These are phyloP conservation scores for Chouioia cunea DNA, from an alignment of 2,888 invertebrate genomes.

Conservation along the genomic window DNA sequence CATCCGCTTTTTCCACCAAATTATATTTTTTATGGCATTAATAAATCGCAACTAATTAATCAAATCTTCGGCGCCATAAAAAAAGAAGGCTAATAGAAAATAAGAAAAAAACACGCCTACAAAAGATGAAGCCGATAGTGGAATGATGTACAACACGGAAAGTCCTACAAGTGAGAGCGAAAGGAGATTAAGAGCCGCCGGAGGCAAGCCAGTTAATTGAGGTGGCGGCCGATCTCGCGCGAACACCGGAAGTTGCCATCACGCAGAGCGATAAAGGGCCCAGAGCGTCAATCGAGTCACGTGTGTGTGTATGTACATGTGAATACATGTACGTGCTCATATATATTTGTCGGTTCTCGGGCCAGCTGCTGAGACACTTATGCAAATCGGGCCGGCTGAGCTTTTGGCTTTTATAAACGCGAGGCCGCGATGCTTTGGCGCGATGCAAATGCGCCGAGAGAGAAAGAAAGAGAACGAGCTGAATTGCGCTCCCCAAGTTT, in stretches of 20 bases:
- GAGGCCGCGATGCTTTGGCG: conserved; percentile 62
- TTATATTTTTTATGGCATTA: too few relatives aligned
- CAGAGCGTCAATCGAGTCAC: too few relatives aligned
- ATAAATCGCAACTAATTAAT: too few relatives aligned
- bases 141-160: too few relatives aligned
- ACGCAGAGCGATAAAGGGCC: neutral
- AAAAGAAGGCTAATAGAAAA: neutral
- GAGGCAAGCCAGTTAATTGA: conserved; percentile 28
- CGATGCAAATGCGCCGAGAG: too few relatives aligned
- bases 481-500: conserved; percentile 53
- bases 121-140: too few relatives aligned
- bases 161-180: neutral
- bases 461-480: conserved; percentile 47
- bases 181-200: conserved; percentile 2
- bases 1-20: too few relatives aligned
- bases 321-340: conserved; percentile 59
- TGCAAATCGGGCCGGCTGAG: conserved; percentile 64
- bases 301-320: conserved; percentile 19
- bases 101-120: conserved; percentile 1
- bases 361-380: conserved; percentile 66
- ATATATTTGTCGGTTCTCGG: conserved; percentile 46
- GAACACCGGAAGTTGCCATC: conserved; percentile 28
- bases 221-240: conserved; percentile 25
- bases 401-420: conserved; percentile 64
- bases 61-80: conserved; percentile 43